A percentile compares a stretch with the other conserved stretches of the same genome.
These are phyloP conservation scores for Neostethus bicornis DNA, from an alignment of 2,797 vertebrate species.

Conservation along the genomic window DNA sequence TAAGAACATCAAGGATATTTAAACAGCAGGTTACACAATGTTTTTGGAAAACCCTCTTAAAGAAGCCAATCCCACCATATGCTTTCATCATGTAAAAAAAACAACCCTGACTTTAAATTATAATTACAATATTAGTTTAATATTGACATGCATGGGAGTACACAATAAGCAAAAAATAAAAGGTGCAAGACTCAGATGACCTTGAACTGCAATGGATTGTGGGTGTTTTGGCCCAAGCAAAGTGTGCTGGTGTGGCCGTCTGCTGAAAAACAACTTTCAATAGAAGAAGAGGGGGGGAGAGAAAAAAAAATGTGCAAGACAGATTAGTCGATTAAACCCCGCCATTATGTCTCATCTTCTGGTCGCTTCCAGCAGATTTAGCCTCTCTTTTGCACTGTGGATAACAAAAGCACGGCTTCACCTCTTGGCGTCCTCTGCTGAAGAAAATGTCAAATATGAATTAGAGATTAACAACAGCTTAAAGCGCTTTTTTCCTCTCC, in stretches of 20 bases:
- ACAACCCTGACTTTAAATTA: neutral
- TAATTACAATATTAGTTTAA: constrained; percentile 3
- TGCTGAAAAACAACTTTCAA: constrained; percentile 36
- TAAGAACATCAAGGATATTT: constrained; percentile 64
- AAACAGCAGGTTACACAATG: constrained; percentile 46
- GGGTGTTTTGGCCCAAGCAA: constrained; percentile 54
- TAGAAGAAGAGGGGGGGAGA: neutral
- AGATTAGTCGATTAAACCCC: constrained; percentile 40
- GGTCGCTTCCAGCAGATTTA: constrained; percentile 18
- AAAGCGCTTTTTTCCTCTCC: neutral
- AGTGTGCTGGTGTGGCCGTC: constrained; percentile 4
- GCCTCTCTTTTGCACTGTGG: constrained; percentile 21
- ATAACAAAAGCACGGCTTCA: neutral
- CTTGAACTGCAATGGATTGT: constrained; percentile 72
- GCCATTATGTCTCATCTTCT: constrained; percentile 37
- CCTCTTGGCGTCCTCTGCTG: neutral
- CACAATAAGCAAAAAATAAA: constrained; percentile 8
- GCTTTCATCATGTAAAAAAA: neutral
- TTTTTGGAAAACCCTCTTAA: constrained; percentile 8
- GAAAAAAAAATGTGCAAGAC: constrained; percentile 15
- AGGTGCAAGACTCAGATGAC: constrained; percentile 57
- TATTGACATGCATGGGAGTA: constrained; percentile 19
- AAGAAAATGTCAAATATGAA: constrained; percentile 1
- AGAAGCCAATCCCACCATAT: constrained; percentile 18
- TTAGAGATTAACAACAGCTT: neutral